Conservation (phyloP, 2,797 vertebrate genomes). For the Enteromius fasciolatus region DNA sequence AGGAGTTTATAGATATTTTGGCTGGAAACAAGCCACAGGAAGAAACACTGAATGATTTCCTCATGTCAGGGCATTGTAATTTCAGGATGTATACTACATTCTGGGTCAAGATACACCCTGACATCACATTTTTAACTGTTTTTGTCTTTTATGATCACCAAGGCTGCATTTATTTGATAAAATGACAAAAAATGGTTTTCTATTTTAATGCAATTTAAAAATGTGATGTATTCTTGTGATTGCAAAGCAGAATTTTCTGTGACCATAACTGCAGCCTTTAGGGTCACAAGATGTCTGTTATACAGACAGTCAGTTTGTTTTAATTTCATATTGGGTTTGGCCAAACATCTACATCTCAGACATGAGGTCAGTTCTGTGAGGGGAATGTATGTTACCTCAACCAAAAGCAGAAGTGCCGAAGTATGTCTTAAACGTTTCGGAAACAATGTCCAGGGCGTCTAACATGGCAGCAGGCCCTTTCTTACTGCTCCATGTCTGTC, state of each 20-base stretch:
- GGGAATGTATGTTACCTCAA: neutral
- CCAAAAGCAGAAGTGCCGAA: neutral
- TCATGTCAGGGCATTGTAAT: neutral
- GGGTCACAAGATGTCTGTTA: neutral
- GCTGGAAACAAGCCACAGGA: no score
- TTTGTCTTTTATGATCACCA: neutral
- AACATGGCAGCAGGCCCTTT: neutral
- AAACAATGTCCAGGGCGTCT: neutral
- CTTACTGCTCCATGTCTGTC: neutral
- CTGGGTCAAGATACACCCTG: neutral
- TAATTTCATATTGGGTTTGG: neutral
- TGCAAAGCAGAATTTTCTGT: neutral
- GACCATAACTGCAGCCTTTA: neutral
- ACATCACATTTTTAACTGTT: neutral
- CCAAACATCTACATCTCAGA: neutral
- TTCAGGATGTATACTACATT: neutral
- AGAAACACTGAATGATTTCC: neutral
- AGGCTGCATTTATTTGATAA: neutral
- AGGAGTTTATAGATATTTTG: no score
- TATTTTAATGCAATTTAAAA: neutral
- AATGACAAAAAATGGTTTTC: no score
- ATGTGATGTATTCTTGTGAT: neutral
- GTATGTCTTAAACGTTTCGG: no score
- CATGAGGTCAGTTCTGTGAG: conserved; percentile 1
- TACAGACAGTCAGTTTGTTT: neutral